Percentiles rank a stretch among this genome's conserved stretches.
Evolutionary conservation across 2,797 vertebrate species (phyloP).

Genomic region (Rousettus madagascariensis): DNA sequence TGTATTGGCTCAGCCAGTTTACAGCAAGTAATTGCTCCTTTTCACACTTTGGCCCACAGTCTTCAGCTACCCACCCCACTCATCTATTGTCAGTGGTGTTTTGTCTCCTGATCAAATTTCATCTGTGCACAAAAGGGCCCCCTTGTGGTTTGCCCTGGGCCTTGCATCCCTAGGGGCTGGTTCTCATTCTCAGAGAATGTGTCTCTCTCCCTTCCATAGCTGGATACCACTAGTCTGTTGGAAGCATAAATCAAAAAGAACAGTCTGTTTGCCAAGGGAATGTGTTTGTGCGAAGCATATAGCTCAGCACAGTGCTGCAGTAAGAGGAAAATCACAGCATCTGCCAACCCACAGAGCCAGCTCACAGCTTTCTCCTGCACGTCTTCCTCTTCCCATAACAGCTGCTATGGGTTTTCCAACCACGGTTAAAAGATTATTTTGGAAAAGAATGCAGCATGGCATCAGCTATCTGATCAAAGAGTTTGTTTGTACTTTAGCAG

Average conservation of each 20-base stretch:
- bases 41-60: not conserved
- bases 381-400: not conserved
- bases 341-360: not conserved
- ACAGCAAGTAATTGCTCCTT: not conserved
- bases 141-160: not conserved
- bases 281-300: constrained; percentile 50
- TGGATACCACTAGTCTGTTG: not conserved
- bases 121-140: not conserved
- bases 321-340: not conserved
- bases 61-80: not conserved
- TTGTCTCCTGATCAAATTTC: not conserved
- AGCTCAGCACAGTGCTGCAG: constrained; percentile 45
- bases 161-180: not conserved
- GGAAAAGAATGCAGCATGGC: not conserved
- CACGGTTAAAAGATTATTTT: not conserved
- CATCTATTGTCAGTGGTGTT: not conserved
- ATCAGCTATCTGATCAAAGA: not conserved
- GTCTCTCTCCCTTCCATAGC: not conserved
- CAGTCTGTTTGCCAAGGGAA: constrained; percentile 68
- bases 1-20: not conserved
- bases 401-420: not conserved
- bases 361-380: not conserved
- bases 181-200: not conserved
- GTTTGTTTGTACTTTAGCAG: not conserved
- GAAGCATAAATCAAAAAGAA: constrained; percentile 64